These are phyloP conservation scores for Troides aeacus DNA, from an alignment of 2,888 invertebrate species.

Conservation along the genomic window DNA sequence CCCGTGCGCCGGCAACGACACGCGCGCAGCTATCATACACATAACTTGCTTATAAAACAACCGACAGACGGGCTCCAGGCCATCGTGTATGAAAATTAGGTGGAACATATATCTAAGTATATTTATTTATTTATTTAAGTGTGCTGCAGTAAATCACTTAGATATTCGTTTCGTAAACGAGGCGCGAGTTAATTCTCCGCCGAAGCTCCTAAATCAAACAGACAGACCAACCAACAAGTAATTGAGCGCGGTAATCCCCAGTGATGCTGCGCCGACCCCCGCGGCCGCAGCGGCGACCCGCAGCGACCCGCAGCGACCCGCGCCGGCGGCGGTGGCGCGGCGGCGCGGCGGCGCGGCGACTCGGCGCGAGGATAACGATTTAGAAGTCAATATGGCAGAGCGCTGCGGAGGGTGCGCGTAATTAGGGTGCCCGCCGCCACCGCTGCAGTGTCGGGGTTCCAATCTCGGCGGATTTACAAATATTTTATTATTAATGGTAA, in stretches of 20 bases:
- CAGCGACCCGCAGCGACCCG: background rate
- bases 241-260: constrained; percentile 42
- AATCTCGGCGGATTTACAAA: constrained; percentile 22
- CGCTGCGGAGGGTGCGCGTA: constrained; percentile 24
- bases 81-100: no score
- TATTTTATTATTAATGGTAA: constrained; percentile 26
- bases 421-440: constrained; percentile 20
- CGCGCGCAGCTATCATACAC: no score
- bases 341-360: no score
- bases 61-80: no score
- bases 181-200: no score
- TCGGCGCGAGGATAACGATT: constrained; percentile 36
- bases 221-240: constrained; percentile 31
- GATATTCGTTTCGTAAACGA: no score
- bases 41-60: no score
- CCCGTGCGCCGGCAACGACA: no score
- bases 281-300: background rate
- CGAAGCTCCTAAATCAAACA: constrained; percentile 23
- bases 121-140: no score
- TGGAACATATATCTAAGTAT: no score
- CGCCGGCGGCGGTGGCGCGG: background rate
- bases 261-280: constrained; percentile 34
- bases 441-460: constrained; percentile 13
- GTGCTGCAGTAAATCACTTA: no score
- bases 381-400: constrained; percentile 41